Evolutionary conservation across 2,888 invertebrate species (phyloP).

Genomic region (Pinctada fucata): DNA sequence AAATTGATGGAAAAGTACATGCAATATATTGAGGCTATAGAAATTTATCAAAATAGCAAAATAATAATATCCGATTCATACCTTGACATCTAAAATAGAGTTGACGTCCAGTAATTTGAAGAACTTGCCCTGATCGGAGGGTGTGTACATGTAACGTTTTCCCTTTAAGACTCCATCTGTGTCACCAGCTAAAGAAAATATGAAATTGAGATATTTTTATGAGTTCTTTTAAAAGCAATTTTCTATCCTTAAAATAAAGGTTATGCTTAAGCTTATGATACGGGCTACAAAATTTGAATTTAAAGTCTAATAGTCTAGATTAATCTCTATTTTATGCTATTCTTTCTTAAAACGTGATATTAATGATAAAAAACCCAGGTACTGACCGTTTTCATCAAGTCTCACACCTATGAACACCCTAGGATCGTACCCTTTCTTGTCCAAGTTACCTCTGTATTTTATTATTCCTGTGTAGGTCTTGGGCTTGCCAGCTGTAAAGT

Average conservation of each 20-base stretch:
- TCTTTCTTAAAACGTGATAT: too few relatives aligned
- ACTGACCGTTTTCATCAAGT: constrained; percentile 55
- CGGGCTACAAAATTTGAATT: too few relatives aligned
- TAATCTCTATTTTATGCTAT: too few relatives aligned
- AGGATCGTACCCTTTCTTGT: constrained; percentile 59
- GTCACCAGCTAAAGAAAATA: constrained; percentile 59
- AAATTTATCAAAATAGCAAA: too few relatives aligned
- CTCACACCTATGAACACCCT: constrained; percentile 63
- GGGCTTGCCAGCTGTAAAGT: constrained; percentile 58
- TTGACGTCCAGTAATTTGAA: constrained; percentile 64
- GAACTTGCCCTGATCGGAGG: constrained; percentile 64
- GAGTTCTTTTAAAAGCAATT: neutral
- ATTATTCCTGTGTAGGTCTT: constrained; percentile 66
- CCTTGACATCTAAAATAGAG: constrained; percentile 64
- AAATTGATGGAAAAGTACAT: too few relatives aligned
- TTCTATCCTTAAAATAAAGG: too few relatives aligned
- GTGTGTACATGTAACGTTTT: constrained; percentile 66
- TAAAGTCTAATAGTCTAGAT: too few relatives aligned
- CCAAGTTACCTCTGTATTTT: constrained; percentile 63
- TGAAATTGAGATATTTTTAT: neutral
- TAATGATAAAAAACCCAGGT: neutral
- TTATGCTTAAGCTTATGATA: too few relatives aligned
- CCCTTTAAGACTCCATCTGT: constrained; percentile 67
- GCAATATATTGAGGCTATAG: too few relatives aligned
- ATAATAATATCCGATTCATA: constrained; percentile 27